Evolutionary conservation across 1,140 invertebrate genomes (phyloP).

Genomic region (Ceratina calcarata): DNA sequence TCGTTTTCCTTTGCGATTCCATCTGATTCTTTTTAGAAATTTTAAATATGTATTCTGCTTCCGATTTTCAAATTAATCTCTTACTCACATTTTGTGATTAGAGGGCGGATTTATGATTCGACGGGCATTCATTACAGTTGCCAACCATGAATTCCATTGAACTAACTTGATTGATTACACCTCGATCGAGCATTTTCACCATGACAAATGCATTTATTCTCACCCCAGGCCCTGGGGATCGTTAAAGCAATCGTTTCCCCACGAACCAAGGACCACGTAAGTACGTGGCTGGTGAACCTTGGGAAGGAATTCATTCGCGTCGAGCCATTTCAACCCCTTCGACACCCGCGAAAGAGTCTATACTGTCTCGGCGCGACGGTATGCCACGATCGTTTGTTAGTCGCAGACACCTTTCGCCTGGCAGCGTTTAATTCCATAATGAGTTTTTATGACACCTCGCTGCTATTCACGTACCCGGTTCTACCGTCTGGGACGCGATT

Average conservation of each 20-base stretch:
- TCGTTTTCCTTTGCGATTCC: too few species aligned
- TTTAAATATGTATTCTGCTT: too few species aligned
- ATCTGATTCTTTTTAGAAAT: too few species aligned
- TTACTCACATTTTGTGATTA: too few species aligned
- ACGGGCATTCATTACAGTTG: background rate
- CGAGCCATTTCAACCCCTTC: slow-evolving; percentile 21
- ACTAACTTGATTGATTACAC: background rate
- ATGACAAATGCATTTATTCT: background rate
- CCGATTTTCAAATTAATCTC: too few species aligned
- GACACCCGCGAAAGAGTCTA: background rate
- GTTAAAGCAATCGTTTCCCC: slow-evolving; percentile 8
- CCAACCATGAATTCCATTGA: background rate
- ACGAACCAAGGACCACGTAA: background rate
- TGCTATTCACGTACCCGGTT: slow-evolving; percentile 41
- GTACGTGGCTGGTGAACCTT: background rate
- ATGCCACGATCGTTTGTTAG: slow-evolving; percentile 49
- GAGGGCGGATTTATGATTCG: too few species aligned
- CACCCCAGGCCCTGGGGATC: background rate
- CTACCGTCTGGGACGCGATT: background rate
- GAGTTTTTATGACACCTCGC: slow-evolving; percentile 50
- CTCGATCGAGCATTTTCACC: background rate
- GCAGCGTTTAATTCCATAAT: slow-evolving; percentile 62
- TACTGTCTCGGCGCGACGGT: slow-evolving; percentile 34
- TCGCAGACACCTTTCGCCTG: slow-evolving; percentile 56
- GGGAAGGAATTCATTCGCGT: slow-evolving; percentile 40